phyloP scores from a whole-genome alignment of 2,888 invertebrate genomes.

The Esperia sulphurella region DNA sequence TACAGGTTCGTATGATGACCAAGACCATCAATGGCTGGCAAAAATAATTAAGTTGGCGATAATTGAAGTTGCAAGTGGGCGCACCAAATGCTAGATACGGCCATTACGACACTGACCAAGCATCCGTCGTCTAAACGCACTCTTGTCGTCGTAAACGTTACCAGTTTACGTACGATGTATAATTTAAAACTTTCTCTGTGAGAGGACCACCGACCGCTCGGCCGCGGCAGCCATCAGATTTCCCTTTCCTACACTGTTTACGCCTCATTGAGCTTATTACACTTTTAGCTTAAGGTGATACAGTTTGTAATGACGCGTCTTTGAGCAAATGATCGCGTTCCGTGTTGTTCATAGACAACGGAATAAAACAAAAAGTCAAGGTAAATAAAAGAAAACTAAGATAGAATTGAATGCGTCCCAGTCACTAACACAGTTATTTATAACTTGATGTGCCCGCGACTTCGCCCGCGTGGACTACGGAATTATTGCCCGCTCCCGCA shows the following conservation, averaged over 20 bases:
- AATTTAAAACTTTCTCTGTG: constrained; percentile 75
- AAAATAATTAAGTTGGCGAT: no score
- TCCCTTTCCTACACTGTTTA: constrained; percentile 52
- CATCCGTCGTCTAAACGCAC: constrained; percentile 30
- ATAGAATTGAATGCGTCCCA: no score
- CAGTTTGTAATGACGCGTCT: constrained; percentile 1
- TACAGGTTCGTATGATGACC: no score
- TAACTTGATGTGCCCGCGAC: no score
- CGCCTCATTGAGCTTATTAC: constrained; percentile 47
- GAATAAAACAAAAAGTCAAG: no score
- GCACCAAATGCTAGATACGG: not conserved
- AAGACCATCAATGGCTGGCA: no score
- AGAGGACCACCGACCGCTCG: constrained; percentile 31
- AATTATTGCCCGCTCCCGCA: no score
- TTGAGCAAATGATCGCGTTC: not conserved
- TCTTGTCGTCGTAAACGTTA: constrained; percentile 52
- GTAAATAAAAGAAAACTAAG: no score
- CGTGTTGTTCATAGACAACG: not conserved
- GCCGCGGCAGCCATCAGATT: constrained; percentile 43
- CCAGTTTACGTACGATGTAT: constrained; percentile 66
- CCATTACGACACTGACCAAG: not conserved
- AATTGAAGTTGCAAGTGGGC: not conserved
- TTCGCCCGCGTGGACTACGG: no score
- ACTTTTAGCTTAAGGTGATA: constrained; percentile 15
- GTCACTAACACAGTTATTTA: no score